Base-by-base conservation (phyloP, 2,888 invertebrate genomes). In the Troides oblongomaculatus region DNA sequence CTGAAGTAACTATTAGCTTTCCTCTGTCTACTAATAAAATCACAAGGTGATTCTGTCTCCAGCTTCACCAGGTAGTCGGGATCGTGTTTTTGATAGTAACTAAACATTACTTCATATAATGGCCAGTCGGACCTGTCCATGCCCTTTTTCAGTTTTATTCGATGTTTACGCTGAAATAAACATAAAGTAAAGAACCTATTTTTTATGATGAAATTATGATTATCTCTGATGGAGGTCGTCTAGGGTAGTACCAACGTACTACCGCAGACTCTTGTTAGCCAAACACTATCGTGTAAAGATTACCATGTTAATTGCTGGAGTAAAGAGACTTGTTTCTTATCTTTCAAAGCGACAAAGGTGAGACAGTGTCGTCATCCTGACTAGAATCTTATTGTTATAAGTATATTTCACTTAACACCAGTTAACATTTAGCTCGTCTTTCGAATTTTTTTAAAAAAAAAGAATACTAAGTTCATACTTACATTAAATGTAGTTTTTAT, bases 401-500 rank as follows among this genome's bases (percentile, higher is more conserved):
- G 14, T 14, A 46, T 12, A 46, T 14, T 46, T 46, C 14, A 14
- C 46, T 46, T 12, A 46, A 14, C 14, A 46, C 8, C 10, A 30
- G 7, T 39, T 10, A 46, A 12, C 12, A 14, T 46, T 14, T 3
- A 14, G 46, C 46, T 46, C 46, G 14, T 46, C 14, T 1, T 14
- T 14, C 5, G 50, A 50, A 17, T 14, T 50, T 2, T 14, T 17
- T 50, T 5, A 50, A 50, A 50, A 50, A 50, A 50, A 46, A 46
- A 14, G 25, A 62, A 46, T 25, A 21, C 65, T 23, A 12, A 66
- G 8, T n/a, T 43, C 39, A 21, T 50, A 80, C 88, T 84, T 80
- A 91, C 92, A 79, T 84, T 84, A 71, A 92, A 93, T 70, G 86
- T 90, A 57, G 80, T 85, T 70, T 83, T 83, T 46, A 92, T 80